Conservation (phyloP, 2,797 vertebrate genomes). For the Diplodus sargus region DNA sequence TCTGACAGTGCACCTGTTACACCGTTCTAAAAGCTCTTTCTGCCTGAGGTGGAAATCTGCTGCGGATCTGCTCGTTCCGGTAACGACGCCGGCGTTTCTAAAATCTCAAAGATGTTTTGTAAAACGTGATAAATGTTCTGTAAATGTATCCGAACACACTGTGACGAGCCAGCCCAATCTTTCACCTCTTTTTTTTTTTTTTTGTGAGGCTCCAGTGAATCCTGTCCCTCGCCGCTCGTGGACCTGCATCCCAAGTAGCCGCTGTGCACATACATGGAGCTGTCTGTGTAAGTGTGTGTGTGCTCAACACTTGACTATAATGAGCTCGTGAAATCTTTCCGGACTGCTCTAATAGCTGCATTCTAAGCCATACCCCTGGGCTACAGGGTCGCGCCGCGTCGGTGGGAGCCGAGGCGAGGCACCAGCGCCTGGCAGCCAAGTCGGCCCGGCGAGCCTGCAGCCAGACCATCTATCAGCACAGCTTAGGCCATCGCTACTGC, state of each 20-base stretch:
- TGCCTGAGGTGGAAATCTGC: constrained; percentile 69
- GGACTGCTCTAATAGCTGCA: constrained; percentile 77
- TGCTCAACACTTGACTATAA: constrained; percentile 72
- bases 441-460: constrained; percentile 42
- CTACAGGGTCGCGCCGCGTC: constrained; percentile 59
- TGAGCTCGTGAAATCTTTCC: constrained; percentile 79
- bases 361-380: constrained; percentile 74
- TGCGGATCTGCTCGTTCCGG: constrained; percentile 35
- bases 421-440: constrained; percentile 51
- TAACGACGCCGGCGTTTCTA: constrained; percentile 41
- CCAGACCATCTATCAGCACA: constrained; percentile 75
- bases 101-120: constrained; percentile 43
- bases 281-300: constrained; percentile 32
- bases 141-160: constrained; percentile 13
- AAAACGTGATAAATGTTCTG: constrained; percentile 42
- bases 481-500: constrained; percentile 73
- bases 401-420: constrained; percentile 69
- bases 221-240: constrained; percentile 43
- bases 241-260: constrained; percentile 67
- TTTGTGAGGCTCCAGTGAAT: constrained; percentile 43
- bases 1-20: constrained; percentile 69
- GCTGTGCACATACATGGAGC: constrained; percentile 43
- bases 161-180: constrained; percentile 23
- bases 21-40: constrained; percentile 46
- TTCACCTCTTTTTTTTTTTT: constrained; percentile 21